Evolutionary conservation across 2,113 vertebrate species (phyloP), one percentile per base, ranked within the genome.

Genomic region (Crypturellus undulatus): DNA sequence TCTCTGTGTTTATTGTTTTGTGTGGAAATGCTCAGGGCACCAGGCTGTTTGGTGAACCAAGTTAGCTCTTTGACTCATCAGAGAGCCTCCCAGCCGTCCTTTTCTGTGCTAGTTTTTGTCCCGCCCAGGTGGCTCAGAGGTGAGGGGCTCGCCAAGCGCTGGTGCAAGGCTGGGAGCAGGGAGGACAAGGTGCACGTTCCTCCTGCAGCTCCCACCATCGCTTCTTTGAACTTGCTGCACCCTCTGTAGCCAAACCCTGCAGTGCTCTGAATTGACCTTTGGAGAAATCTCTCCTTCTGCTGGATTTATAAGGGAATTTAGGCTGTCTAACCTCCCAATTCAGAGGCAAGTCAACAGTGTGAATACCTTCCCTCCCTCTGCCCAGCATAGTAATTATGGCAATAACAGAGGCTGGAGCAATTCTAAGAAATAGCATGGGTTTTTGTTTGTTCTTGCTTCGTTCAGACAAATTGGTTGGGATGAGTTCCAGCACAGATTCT

Each of bases 171-270:
- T 87, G 54, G 24, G n/a, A 40, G 38, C 0, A 11, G 43, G 30
- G 28, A 79, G 17, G 36, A 47, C 69, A 22, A 17, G 17, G 3
- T 0, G 0, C 1, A 0, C 3, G 1, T 30, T 51, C 26, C 36
- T 68, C 49, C 52, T 28, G n/a, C 2, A 1, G 28, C 73, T 64
- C 26, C 42, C 16, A 10, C 12, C 32, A 25, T 51, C 26, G 13
- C 25, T 40, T 79, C 28, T 16, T 56, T 54, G 28, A 30, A 56
- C 54, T 56, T 76, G 40, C 18, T 18, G 5, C 5, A 73, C 13
- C 24, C 13, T 17, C 32, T 2, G 1, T 22, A 78, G 34, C 38
- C 56, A n/a, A 42, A 36, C 10, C 15, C 51, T 80, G 38, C 21
- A 30, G 10, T 54, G 43, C 36, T 77, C 80, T 85, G 52, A 84